phyloP scores from a whole-genome alignment of 2,113 vertebrate genomes.

The Spea bombifrons region DNA sequence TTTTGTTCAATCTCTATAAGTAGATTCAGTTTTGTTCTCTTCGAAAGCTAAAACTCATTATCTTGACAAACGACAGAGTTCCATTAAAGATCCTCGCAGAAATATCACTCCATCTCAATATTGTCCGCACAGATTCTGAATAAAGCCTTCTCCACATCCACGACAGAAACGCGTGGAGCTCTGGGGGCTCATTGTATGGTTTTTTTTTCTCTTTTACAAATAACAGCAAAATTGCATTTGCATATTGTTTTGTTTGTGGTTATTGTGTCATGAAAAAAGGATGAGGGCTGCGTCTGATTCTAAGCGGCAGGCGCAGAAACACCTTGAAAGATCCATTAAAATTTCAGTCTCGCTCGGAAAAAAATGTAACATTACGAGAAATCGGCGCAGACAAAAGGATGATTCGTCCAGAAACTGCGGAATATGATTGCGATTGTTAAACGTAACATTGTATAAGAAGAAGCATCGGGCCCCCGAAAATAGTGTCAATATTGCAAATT shows the following conservation, averaged over 20 bases:
- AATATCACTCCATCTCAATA: neutral
- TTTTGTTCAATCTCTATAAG: too few relatives aligned
- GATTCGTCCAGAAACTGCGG: neutral
- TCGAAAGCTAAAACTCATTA: too few relatives aligned
- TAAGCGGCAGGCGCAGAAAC: constrained; percentile 1
- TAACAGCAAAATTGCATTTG: constrained; percentile 4
- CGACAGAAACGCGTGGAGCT: neutral
- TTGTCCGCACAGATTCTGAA: neutral
- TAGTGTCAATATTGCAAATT: neutral
- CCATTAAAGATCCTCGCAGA: neutral
- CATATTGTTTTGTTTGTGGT: neutral
- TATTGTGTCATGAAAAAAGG: constrained; percentile 16
- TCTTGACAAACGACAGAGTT: constrained; percentile 5
- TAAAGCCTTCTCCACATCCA: neutral
- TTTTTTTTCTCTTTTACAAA: neutral
- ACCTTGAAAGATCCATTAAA: constrained; percentile 17
- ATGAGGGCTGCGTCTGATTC: neutral
- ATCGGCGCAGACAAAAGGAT: neutral
- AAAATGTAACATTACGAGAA: too few relatives aligned
- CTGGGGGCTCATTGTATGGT: neutral
- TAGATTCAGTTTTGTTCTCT: too few relatives aligned
- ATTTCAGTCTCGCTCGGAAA: too few relatives aligned
- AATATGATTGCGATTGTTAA: neutral
- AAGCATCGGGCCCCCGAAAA: neutral
- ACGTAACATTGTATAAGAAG: neutral